Evolutionary conservation across 2,797 vertebrate species (phyloP), one percentile per base, ranked within the genome.

Genomic region (Cynodonichthys magdalenae): DNA sequence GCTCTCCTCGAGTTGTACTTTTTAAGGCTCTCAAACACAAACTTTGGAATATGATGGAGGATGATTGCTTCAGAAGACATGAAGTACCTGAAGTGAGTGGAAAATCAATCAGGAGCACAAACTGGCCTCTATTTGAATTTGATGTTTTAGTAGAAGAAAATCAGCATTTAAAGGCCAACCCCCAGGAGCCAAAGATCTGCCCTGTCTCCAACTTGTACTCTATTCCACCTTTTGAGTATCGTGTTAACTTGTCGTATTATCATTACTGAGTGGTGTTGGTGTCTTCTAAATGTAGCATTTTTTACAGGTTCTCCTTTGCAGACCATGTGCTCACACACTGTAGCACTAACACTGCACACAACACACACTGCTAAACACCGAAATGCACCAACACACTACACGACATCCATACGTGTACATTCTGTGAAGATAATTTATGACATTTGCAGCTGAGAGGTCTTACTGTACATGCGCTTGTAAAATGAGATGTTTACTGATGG

Each of bases 401-500:
- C 65, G 57, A 53, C 45, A 19, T 46, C 2, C 36, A 86, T 79
- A 65, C 34, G 29, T 92, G 88, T 92, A 89, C 82, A 84, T 91
- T 91, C 82, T 90, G 85, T 92, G 91, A 92, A 91, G 80, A 76
- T 93, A 92, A 93, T 89, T 93, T 93, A 93, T 93, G 66, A 83
- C 69, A 55, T 84, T 87, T 90, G 86, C 81, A 86, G 85, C 84
- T 85, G 82, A 86, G 66, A 71, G 2, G 66, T 86, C 83, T 88
- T 82, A 86, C 83, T 93, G 90, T 93, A 87, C 74, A 87, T 82
- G 72, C 71, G 71, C 65, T 85, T 64, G 68, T 67, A 11, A 79
- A 79, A 78, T 65, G 70, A 82, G 83, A 87, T 82, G 87, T 91
- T 92, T 90, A 90, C 85, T 56, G 74, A 74, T 1, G 29, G 41